Percentiles rank a stretch among this genome's conserved stretches.
Evolutionary conservation across 2,888 invertebrate species (phyloP).

Genomic region (Ectropis crepuscularia): DNA sequence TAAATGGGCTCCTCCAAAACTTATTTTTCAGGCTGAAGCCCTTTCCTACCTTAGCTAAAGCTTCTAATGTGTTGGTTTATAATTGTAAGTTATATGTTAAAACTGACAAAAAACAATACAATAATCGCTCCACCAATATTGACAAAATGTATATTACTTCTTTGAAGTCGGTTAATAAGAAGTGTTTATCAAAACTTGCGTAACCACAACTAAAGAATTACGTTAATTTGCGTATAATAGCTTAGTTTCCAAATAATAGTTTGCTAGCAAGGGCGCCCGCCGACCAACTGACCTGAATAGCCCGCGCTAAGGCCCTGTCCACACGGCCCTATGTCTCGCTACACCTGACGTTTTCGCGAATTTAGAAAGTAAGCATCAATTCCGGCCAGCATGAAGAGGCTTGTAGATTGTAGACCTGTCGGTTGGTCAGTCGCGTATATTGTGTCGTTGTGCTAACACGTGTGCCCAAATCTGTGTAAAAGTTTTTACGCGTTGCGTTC

Average conservation of each 20-base stretch:
- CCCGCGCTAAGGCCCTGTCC: constrained; percentile 22
- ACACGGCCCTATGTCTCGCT: constrained; percentile 19
- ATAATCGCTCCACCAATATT: background rate
- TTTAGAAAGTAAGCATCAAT: constrained; percentile 81
- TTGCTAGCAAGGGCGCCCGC: constrained; percentile 15
- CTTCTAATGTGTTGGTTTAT: too few relatives aligned
- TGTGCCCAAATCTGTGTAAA: constrained; percentile 36
- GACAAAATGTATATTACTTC: background rate
- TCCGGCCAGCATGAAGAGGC: constrained; percentile 65
- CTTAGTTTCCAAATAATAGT: constrained; percentile 41
- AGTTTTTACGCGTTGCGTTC: constrained; percentile 25
- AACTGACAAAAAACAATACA: too few relatives aligned
- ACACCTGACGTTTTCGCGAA: constrained; percentile 62
- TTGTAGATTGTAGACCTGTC: constrained; percentile 47
- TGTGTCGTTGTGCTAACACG: constrained; percentile 67
- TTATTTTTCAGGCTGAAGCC: too few relatives aligned
- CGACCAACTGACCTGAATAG: constrained; percentile 37
- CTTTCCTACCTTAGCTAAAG: too few relatives aligned
- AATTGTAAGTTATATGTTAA: too few relatives aligned
- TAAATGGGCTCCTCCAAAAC: too few relatives aligned
- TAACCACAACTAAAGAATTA: background rate
- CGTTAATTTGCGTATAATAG: constrained; percentile 2
- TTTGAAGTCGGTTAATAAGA: too few relatives aligned
- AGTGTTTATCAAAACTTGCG: background rate
- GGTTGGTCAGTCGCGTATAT: constrained; percentile 67